Conservation (phyloP, 1,140 invertebrate genomes). For the Tetraneura akinire region DNA sequence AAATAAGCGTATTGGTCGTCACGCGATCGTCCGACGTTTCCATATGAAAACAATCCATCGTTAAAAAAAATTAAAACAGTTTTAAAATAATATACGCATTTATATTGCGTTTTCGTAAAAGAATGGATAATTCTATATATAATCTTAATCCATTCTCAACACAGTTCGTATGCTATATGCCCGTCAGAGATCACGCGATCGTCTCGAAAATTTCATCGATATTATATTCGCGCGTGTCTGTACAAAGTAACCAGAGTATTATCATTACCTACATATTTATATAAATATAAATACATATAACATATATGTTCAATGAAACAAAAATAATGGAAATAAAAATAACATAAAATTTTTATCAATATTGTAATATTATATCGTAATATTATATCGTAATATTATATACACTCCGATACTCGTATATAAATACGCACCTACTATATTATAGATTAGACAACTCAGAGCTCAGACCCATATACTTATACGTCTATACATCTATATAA, state of each 20-base stretch:
- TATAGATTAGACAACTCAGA: neutral
- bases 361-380: too few species aligned
- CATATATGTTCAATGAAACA: too few species aligned
- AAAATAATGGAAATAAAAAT: too few species aligned
- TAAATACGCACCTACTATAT: neutral
- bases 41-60: neutral
- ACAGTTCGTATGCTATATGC: neutral
- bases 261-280: too few species aligned
- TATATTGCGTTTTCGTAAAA: too few species aligned
- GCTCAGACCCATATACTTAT: neutral
- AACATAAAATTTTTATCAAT: too few species aligned
- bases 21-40: conserved; percentile 13
- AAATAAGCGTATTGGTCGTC: neutral
- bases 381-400: too few species aligned
- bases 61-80: neutral
- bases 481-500: too few species aligned
- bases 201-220: neutral
- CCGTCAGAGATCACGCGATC: neutral
- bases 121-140: neutral
- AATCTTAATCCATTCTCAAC: neutral
- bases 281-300: too few species aligned
- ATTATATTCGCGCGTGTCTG: too few species aligned
- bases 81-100: neutral
- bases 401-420: too few species aligned
- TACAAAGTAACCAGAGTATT: too few species aligned